phyloP scores from a whole-genome alignment of 2,113 vertebrate genomes.

The Hydrochoerus hydrochaeris region DNA sequence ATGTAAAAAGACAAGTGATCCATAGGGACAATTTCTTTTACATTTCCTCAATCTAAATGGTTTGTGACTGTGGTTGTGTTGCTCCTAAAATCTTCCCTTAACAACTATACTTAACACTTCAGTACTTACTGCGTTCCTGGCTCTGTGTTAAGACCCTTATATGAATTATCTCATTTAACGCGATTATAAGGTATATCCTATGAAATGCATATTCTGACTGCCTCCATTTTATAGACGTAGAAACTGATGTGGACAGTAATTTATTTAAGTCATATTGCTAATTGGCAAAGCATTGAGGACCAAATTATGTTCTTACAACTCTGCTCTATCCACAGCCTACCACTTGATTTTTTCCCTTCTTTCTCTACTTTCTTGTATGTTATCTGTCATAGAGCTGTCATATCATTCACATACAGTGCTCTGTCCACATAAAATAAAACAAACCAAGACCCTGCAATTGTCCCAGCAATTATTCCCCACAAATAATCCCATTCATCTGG shows the following conservation, averaged over 20 bases:
- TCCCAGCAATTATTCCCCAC: background rate
- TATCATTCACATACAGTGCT: background rate
- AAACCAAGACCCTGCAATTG: background rate
- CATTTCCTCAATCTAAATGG: background rate
- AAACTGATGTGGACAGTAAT: background rate
- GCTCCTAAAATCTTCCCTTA: background rate
- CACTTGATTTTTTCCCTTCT: background rate
- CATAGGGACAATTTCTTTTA: conserved; percentile 6
- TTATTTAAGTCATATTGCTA: background rate
- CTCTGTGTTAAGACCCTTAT: background rate
- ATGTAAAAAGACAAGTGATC: background rate
- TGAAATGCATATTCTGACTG: background rate
- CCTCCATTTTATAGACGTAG: background rate
- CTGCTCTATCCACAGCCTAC: accelerated
- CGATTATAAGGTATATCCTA: background rate
- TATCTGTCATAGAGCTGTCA: background rate
- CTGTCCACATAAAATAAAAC: background rate
- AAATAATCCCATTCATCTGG: background rate
- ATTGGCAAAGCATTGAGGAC: background rate
- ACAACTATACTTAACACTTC: background rate
- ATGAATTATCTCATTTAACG: background rate
- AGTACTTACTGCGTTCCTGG: background rate
- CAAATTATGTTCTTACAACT: background rate
- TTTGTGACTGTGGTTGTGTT: background rate
- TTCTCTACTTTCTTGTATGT: background rate